Conservation (phyloP, 1,140 invertebrate genomes). For the Dreissena polymorpha region DNA sequence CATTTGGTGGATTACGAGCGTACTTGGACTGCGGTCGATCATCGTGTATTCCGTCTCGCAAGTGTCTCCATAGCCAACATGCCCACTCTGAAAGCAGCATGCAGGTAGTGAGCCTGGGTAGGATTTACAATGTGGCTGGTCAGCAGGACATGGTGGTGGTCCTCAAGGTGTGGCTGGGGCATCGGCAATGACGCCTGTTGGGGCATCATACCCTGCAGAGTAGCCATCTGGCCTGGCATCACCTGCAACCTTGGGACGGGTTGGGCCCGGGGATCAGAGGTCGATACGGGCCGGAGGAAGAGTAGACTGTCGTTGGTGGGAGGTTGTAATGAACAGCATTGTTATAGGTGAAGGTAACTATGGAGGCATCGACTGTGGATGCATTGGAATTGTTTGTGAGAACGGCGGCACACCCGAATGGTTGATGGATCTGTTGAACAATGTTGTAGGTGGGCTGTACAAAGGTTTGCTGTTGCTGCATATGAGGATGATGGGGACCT, state of each 20-base stretch:
- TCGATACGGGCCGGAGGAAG: constrained; percentile 58
- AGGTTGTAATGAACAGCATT: constrained; percentile 69
- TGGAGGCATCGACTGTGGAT: constrained; percentile 73
- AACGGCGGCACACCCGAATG: constrained; percentile 69
- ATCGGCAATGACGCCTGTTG: constrained; percentile 54
- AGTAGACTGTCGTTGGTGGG: constrained; percentile 66
- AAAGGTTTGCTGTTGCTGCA: constrained; percentile 67
- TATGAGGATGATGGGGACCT: constrained; percentile 64
- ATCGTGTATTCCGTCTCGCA: constrained; percentile 94
- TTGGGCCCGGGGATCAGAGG: constrained; percentile 57
- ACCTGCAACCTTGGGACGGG: constrained; percentile 60
- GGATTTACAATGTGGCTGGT: constrained; percentile 66
- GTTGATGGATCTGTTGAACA: constrained; percentile 70
- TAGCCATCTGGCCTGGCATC: constrained; percentile 60
- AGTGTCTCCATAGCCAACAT: constrained; percentile 97
- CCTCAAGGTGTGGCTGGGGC: constrained; percentile 54
- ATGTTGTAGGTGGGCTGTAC: constrained; percentile 71
- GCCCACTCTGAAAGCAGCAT: constrained; percentile 95
- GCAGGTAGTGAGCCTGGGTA: constrained; percentile 84
- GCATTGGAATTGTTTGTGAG: constrained; percentile 68
- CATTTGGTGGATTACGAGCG: constrained; percentile 95
- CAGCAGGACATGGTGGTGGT: constrained; percentile 59
- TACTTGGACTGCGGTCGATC: constrained; percentile 97
- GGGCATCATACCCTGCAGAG: constrained; percentile 56
- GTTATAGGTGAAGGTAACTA: constrained; percentile 76